A percentile compares a stretch with the other conserved stretches of the same genome.
Conservation (phyloP, 2,797 vertebrate species). For the Hyperoplus immaculatus region DNA sequence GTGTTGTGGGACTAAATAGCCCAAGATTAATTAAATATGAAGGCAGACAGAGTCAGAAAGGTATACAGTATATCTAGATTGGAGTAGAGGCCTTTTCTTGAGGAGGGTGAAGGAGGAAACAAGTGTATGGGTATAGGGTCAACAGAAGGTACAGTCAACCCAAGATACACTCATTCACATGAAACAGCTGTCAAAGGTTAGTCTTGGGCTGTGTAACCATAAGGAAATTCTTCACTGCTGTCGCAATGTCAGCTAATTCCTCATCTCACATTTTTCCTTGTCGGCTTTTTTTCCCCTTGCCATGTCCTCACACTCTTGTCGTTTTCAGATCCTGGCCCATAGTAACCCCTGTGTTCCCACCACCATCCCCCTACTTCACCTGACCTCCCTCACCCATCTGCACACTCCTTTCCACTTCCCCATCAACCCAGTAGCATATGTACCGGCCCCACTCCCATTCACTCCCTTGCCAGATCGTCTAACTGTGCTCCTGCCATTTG, state of each 20-base stretch:
- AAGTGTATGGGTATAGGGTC: not conserved
- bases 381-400: not conserved
- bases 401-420: not conserved
- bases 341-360: not conserved
- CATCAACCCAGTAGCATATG: not conserved
- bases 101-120: not conserved
- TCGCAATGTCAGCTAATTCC: not conserved
- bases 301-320: not conserved
- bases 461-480: not conserved
- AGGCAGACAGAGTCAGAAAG: not conserved
- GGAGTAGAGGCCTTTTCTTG: not conserved
- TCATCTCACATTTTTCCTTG: not conserved
- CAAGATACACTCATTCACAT: not conserved
- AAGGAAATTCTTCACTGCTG: slow-evolving; percentile 4
- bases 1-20: slow-evolving; percentile 2
- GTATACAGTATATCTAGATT: not conserved
- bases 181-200: slow-evolving; percentile 19
- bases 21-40: not conserved
- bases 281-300: not conserved
- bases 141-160: not conserved
- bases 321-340: not conserved
- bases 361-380: not conserved
- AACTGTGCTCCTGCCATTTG: not conserved
- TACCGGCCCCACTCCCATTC: not conserved
- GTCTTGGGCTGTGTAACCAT: not conserved